Base-by-base conservation (phyloP, 2,888 invertebrate species). In the Eupithecia centaureata region DNA sequence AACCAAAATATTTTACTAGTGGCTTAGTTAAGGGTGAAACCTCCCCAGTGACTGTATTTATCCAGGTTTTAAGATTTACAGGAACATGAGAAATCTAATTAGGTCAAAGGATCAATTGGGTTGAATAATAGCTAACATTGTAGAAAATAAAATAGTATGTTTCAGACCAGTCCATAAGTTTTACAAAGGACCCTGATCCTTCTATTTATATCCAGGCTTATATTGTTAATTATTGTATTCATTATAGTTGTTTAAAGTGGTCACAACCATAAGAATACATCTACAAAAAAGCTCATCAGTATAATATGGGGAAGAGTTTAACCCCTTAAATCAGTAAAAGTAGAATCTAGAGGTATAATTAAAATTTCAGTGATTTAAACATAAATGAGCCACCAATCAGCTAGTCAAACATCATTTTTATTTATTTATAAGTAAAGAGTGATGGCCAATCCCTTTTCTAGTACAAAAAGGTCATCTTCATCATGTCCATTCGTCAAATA, bases 371-470 rank as follows among this genome's bases (percentile, higher is more conserved):
- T 0, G 12, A 47, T 2, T 38, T 7, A 15, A 8, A 47, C 2
- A 12, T 0, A 47, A 22, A 47, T 22, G 1, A 4, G 22, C 10
- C 22, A 15, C 52, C 7, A 15, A n/a, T 52, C 15, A 52, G 22
- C 10, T 12, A 12, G 10, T 47, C 22, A 22, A 18, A 52, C 15
- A 7, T 27, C 27, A 52, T 27, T 27, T 27, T 15, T 27, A 52
- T 27, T 15, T 27, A 52, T 52, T 52, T 52, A 27, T 27, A 52
- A 27, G 27, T 25, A 25, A 5, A 13, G 51, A 68, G 33, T 51
- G 57, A 10, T 64, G 32, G 58, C 52, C 64, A 51, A 33, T 62
- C 65, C 64, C 68, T 68, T 64, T 68, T 65, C 35, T 65, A 38
- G 58, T 57, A 15, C 58, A 22, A 0, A 58, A 61, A 68, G 61